These are phyloP conservation scores for Catostylus mosaicus DNA, from an alignment of 30 jellyfish, hydroid and myxozoan species.

Conservation along the genomic window DNA sequence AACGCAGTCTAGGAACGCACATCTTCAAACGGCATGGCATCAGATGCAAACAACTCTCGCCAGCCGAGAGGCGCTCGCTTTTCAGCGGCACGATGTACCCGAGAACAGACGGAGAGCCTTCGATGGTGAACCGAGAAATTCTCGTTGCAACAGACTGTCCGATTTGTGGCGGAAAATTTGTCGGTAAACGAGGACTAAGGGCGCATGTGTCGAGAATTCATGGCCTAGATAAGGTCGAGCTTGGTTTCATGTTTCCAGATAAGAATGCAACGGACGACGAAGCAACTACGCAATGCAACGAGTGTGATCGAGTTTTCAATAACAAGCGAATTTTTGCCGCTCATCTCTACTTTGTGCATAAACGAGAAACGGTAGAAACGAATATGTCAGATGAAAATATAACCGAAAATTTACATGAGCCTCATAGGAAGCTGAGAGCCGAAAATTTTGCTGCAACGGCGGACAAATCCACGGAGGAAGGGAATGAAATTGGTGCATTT, in stretches of 20 bases:
- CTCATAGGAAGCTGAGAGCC: not conserved
- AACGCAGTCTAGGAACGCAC: constrained; percentile 77
- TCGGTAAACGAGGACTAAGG: constrained; percentile 70
- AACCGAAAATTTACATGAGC: not conserved
- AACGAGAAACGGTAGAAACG: constrained; percentile 37
- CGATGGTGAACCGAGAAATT: constrained; percentile 19
- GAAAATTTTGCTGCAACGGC: constrained; percentile 1
- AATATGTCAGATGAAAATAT: not conserved
- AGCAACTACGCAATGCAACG: constrained; percentile 28
- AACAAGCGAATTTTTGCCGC: constrained; percentile 73
- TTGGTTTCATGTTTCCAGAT: constrained; percentile 63
- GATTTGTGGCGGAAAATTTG: constrained; percentile 73
- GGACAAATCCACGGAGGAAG: too few species aligned
- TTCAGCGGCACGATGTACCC: constrained; percentile 24
- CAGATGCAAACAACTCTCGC: constrained; percentile 68
- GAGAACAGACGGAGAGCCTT: constrained; percentile 9
- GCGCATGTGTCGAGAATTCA: constrained; percentile 74
- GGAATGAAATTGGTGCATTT: not conserved
- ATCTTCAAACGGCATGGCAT: constrained; percentile 86
- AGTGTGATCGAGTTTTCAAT: constrained; percentile 69
- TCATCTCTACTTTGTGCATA: constrained; percentile 78
- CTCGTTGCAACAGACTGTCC: constrained; percentile 86
- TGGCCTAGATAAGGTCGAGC: constrained; percentile 67
- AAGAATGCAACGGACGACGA: constrained; percentile 57
- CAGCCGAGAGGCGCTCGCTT: constrained; percentile 61